These are phyloP conservation scores for Muscicapa striata DNA, from an alignment of 2,797 vertebrate genomes.

Conservation along the genomic window DNA sequence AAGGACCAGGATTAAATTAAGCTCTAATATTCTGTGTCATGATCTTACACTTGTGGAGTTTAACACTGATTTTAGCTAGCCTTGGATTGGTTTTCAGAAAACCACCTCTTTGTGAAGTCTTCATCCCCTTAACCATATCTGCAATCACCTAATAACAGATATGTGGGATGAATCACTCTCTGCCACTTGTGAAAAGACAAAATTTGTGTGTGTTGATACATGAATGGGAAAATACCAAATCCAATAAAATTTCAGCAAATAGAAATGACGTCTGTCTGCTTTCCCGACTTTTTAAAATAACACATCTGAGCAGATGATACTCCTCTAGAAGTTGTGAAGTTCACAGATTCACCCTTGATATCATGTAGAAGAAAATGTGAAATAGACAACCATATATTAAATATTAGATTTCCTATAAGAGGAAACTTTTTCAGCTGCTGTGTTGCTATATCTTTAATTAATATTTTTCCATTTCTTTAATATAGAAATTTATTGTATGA, in stretches of 20 bases:
- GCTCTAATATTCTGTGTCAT: neutral
- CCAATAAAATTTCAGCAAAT: neutral
- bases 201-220: neutral
- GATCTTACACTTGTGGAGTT: neutral
- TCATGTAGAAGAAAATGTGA: neutral
- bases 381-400: neutral
- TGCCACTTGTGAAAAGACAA: neutral
- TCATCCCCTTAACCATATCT: neutral
- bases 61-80: neutral
- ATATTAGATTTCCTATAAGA: neutral
- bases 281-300: neutral
- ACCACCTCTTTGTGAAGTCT: neutral
- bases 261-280: neutral
- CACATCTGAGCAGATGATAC: neutral
- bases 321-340: slow-evolving; percentile 3
- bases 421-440: neutral
- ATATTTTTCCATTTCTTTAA: neutral
- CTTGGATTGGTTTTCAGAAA: neutral
- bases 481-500: neutral
- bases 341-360: neutral
- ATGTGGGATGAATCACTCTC: neutral
- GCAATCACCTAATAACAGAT: neutral
- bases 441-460: neutral
- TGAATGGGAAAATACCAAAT: neutral
- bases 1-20: neutral